Evolutionary conservation across 1,140 invertebrate genomes (phyloP).

Genomic region (Platyscapa corneri): DNA sequence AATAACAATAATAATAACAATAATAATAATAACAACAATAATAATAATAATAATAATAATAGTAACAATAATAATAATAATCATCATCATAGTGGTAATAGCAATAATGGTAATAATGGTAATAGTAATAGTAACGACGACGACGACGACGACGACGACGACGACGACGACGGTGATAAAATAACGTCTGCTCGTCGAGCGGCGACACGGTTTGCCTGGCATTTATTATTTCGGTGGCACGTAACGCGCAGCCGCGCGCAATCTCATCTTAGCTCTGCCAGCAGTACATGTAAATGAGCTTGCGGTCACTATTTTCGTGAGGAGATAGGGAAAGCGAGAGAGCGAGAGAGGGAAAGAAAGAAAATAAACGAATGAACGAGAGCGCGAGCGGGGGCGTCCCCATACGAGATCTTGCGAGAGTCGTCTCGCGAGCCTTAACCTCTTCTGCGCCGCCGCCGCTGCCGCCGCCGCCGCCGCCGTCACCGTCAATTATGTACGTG

Average conservation of each 20-base stretch:
- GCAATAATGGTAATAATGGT: too few relatives aligned
- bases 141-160: too few relatives aligned
- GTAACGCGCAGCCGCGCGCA: background rate
- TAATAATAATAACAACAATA: too few relatives aligned
- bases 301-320: constrained; percentile 14
- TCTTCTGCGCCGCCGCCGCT: background rate
- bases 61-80: too few relatives aligned
- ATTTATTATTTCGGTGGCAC: background rate
- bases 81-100: too few relatives aligned
- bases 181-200: background rate
- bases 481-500: too few relatives aligned
- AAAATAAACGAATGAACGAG: constrained; percentile 16
- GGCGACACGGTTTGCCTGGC: background rate
- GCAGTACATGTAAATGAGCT: background rate
- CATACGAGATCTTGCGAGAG: background rate
- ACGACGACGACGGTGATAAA: background rate
- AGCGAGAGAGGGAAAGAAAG: background rate
- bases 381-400: constrained; percentile 65
- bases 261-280: background rate
- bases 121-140: too few relatives aligned
- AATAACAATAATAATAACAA: too few relatives aligned
- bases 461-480: too few relatives aligned
- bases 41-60: too few relatives aligned
- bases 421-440: background rate
- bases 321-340: background rate